Evolutionary conservation across 2,113 vertebrate species (phyloP).

Genomic region (Lontra canadensis): DNA sequence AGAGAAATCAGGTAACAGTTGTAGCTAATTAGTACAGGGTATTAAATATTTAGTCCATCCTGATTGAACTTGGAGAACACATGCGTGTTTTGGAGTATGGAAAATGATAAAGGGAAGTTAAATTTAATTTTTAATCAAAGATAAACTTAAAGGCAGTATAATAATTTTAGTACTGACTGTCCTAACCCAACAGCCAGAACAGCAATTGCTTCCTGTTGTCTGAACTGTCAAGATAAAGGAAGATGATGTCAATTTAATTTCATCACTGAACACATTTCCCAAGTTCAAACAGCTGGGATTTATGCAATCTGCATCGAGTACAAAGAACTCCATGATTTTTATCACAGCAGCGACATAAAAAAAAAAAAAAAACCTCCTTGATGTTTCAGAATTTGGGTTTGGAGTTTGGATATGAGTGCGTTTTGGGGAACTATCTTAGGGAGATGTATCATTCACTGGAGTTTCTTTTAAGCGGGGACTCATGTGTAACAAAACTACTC

Average conservation of each 20-base stretch:
- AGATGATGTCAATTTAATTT: conserved; percentile 72
- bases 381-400: conserved; percentile 56
- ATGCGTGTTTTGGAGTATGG: conserved; percentile 71
- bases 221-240: conserved; percentile 79
- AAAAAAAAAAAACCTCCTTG: conserved; percentile 6
- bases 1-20: conserved; percentile 90
- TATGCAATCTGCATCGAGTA: conserved; percentile 2
- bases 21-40: conserved; percentile 87
- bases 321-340: conserved; percentile 72
- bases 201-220: conserved; percentile 56
- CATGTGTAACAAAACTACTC: not conserved
- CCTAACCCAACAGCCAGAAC: conserved; percentile 17
- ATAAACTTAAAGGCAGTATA: conserved; percentile 80
- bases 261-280: conserved; percentile 56
- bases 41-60: conserved; percentile 89
- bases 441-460: not conserved
- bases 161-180: conserved; percentile 71
- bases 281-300: conserved; percentile 68
- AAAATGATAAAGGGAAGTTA: conserved; percentile 77
- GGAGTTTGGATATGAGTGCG: not conserved
- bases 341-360: not conserved
- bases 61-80: conserved; percentile 80
- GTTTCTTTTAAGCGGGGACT: not conserved
- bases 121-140: conserved; percentile 86
- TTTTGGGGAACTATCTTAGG: not conserved